Conservation (phyloP, 2,888 invertebrate species). For the Bimastos eiseni region DNA sequence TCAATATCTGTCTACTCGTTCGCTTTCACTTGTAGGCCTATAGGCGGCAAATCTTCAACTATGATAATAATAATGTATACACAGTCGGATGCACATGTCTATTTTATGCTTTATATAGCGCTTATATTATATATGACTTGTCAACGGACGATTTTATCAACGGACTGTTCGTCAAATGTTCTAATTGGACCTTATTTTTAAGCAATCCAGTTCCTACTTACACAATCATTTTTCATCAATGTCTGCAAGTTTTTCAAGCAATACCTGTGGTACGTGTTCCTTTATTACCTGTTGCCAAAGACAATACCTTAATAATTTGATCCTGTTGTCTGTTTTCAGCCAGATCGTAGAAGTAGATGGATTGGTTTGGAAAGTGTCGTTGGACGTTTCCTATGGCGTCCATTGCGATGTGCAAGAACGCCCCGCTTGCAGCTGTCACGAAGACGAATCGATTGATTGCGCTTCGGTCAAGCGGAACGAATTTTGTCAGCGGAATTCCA, state of each 20-base stretch:
- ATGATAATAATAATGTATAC: too few species aligned
- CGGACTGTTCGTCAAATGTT: too few species aligned
- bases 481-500: conserved; percentile 18
- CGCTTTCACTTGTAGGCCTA: too few species aligned
- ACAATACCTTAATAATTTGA: background rate
- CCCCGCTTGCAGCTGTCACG: conserved; percentile 23
- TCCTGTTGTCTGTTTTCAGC: background rate
- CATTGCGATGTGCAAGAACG: background rate
- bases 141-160: too few species aligned
- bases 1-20: too few species aligned
- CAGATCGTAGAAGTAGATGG: conserved; percentile 31
- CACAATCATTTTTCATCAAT: too few species aligned
- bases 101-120: too few species aligned
- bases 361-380: conserved; percentile 26
- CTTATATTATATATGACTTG: too few species aligned
- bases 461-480: background rate
- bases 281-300: background rate
- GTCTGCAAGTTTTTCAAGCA: too few species aligned
- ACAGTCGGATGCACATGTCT: too few species aligned
- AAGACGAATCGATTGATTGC: conserved; percentile 32
- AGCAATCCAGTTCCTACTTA: too few species aligned
- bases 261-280: background rate
- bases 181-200: too few species aligned
- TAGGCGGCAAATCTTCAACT: background rate
- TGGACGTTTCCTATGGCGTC: conserved; percentile 30